A percentile compares a stretch with the other conserved stretches of the same genome.
Evolutionary conservation across 2,797 vertebrate species (phyloP).

Genomic region (Esox masquinongy): DNA sequence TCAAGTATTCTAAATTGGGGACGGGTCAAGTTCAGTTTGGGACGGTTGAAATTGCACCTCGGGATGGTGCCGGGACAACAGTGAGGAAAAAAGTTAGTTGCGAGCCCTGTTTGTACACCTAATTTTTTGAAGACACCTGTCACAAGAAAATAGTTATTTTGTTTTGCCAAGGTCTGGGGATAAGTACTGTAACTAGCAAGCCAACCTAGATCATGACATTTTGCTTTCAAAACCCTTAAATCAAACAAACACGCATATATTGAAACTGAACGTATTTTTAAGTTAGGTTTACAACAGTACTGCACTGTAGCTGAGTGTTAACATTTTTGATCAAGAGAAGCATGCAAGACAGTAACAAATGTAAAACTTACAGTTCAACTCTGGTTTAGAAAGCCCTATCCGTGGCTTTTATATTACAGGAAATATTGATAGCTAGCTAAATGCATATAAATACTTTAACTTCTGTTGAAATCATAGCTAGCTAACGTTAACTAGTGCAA

Average conservation of each 20-base stretch:
- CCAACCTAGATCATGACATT: neutral
- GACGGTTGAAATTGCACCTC: too few species aligned
- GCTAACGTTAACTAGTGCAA: too few species aligned
- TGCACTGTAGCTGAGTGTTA: too few species aligned
- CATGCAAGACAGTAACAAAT: neutral
- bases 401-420: too few species aligned
- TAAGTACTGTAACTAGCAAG: neutral
- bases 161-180: neutral
- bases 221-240: neutral
- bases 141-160: neutral
- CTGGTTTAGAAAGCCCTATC: neutral
- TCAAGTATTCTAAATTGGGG: too few species aligned
- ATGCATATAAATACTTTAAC: neutral
- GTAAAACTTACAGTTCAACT: neutral
- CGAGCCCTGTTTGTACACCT: neutral
- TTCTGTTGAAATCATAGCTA: too few species aligned
- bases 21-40: too few species aligned
- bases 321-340: neutral
- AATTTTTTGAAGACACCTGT: neutral
- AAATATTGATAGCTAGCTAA: neutral
- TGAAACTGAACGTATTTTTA: neutral
- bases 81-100: too few species aligned
- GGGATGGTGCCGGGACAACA: too few species aligned
- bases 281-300: neutral
- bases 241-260: neutral